Conservation (phyloP, 2,797 vertebrate genomes). For the Lutra lutra region DNA sequence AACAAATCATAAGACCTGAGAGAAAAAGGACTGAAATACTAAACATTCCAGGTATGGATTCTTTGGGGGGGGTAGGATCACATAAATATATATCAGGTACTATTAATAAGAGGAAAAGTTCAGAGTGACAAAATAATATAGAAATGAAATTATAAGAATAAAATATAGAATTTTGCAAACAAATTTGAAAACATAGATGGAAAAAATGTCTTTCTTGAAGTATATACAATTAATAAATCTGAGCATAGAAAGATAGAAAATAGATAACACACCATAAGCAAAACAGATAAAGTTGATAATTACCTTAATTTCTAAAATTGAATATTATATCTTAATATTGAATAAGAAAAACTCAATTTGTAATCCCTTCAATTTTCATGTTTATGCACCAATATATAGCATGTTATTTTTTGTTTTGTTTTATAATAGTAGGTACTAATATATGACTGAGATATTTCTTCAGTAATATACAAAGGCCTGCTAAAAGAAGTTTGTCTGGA, state of each 20-base stretch:
- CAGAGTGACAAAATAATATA: background rate
- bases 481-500: background rate
- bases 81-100: background rate
- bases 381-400: background rate
- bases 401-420: background rate
- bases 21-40: background rate
- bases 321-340: background rate
- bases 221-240: background rate
- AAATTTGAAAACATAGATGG: background rate
- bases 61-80: background rate
- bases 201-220: background rate
- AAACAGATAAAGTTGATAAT: background rate
- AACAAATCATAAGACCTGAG: background rate
- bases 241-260: background rate
- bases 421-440: background rate
- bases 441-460: background rate
- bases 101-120: background rate
- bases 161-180: background rate
- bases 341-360: background rate
- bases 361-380: background rate
- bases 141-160: background rate
- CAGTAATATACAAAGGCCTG: background rate
- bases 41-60: background rate
- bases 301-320: background rate
- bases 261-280: background rate